phyloP scores from a whole-genome alignment of 2,113 vertebrate species.

The Corvus hawaiiensis region DNA sequence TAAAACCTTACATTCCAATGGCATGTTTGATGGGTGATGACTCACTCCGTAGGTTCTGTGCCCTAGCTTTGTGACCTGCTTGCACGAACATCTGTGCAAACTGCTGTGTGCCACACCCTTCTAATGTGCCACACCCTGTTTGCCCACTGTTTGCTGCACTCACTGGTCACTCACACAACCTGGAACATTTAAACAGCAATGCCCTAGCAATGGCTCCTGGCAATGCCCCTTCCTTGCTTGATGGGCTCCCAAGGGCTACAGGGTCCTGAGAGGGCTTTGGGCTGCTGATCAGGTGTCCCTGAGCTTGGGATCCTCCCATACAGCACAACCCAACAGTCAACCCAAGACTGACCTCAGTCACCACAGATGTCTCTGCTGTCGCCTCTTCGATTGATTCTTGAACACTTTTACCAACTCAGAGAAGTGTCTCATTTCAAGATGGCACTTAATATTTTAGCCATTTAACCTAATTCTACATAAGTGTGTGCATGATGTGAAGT shows the following conservation, averaged over 20 bases:
- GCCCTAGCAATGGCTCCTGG: neutral
- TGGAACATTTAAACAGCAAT: neutral
- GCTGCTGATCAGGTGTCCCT: neutral
- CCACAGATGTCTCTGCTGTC: neutral
- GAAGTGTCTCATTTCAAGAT: neutral
- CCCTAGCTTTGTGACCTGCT: neutral
- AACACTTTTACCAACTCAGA: neutral
- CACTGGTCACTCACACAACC: fast-evolving
- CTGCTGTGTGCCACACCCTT: neutral
- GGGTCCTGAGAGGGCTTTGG: neutral
- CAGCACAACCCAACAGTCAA: neutral
- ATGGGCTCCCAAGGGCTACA: fast-evolving
- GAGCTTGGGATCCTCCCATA: neutral
- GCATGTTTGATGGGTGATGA: neutral
- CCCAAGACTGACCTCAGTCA: fast-evolving
- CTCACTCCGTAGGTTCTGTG: neutral
- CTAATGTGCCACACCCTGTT: neutral
- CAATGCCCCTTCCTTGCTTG: neutral
- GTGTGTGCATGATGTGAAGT: neutral
- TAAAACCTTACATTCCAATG: neutral
- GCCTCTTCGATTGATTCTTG: fast-evolving
- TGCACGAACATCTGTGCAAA: neutral
- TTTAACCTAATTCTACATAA: neutral
- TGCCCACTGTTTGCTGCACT: neutral
- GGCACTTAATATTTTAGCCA: neutral